Base-by-base conservation (phyloP, 2,113 vertebrate genomes). In the Sturnus vulgaris region DNA sequence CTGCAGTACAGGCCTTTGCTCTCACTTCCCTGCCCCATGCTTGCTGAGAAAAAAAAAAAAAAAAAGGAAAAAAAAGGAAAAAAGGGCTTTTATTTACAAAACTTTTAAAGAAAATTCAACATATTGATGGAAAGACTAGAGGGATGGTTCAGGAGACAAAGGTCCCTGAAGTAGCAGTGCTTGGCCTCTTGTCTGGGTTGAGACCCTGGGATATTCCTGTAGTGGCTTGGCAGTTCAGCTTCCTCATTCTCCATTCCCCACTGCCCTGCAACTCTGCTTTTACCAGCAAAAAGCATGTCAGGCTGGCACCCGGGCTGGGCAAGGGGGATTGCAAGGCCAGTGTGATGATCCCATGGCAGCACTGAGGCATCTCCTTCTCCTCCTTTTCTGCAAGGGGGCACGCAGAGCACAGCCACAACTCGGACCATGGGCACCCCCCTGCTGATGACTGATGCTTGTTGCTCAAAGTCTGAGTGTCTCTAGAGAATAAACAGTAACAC, bases 381-480 rank as follows among this genome's bases (percentile, higher is more conserved):
- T 76, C 10, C 33, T 44, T 49, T 42, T 33, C 57, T 52, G 24
- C 40, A 23, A 57, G 17, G 27, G 30, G 46, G 72, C n/a, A 8
- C 0, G 0, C 46, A 37, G 65, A 61, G 40, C 60, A 40, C 31
- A 37, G 50, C 20, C 14, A 73, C n/a, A 61, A 3, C 63, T 77
- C 0, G 0, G 40, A 3, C 13, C n/a, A 10, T 5, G 10, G 16
- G 12, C 31, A 39, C 12, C 14, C 50, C 50, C 13, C 2, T 22
- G 46, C 15, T 69, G 37, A 42, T 79, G 33, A 7, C 44, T 50
- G 30, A 7, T 64, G 82, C 15, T 46, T 59, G 10, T 31, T 53
- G 40, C 23, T 86, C 7, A 11, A 64, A 77, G 20, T 16, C 30
- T 50, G 17, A 20, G 5, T 18, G 9, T 65, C 31, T 77, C 52